phyloP scores from a whole-genome alignment of 2,888 invertebrate genomes.

The Hirtodrosophila confusa region DNA sequence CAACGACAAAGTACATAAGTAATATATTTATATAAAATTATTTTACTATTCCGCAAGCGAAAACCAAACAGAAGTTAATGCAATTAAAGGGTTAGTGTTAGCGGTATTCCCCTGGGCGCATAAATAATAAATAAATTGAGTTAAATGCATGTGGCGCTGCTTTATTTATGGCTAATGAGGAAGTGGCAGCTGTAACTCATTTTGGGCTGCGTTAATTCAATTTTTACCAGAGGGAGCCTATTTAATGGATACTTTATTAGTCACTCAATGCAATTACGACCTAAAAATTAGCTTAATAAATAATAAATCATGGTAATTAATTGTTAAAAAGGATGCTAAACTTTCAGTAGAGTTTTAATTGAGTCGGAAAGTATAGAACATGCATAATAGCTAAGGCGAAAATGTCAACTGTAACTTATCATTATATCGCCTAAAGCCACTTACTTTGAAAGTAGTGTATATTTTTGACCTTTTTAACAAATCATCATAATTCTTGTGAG shows the following conservation, averaged over 20 bases:
- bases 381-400: not conserved
- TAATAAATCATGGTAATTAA: constrained; percentile 1
- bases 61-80: constrained; percentile 49
- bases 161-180: constrained; percentile 19
- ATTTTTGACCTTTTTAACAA: no score
- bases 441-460: no score
- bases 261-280: not conserved
- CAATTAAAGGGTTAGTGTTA: constrained; percentile 44
- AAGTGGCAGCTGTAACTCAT: constrained; percentile 1
- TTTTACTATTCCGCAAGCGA: constrained; percentile 43
- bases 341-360: not conserved
- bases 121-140: constrained; percentile 61
- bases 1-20: constrained; percentile 18
- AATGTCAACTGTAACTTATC: no score
- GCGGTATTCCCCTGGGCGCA: constrained; percentile 5
- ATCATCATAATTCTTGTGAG: no score
- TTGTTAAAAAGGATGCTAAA: not conserved
- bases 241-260: constrained; percentile 4
- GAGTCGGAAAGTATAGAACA: not conserved
- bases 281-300: not conserved
- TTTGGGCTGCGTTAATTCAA: not conserved
- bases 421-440: no score
- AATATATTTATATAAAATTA: constrained; percentile 37
- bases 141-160: constrained; percentile 38
- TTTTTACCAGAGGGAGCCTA: constrained; percentile 1